These are phyloP conservation scores for Pseudobourletiella spinata DNA, from an alignment of 1,140 invertebrate genomes.

Conservation along the genomic window DNA sequence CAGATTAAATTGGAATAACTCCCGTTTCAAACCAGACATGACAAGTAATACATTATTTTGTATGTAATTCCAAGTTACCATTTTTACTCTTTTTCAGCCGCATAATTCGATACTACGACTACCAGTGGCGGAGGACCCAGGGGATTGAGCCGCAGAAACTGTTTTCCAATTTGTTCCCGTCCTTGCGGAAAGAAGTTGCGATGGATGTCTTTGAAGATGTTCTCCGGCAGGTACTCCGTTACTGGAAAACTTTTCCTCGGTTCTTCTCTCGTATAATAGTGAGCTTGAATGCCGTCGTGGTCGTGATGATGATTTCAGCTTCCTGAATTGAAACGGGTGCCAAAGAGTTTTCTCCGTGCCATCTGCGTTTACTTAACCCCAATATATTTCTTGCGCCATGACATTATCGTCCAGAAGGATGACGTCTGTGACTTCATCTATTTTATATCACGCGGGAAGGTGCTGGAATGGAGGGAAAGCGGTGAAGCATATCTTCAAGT, in stretches of 20 bases:
- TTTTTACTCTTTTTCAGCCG: conserved; percentile 5
- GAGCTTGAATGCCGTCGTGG: neutral
- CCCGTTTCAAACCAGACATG: neutral
- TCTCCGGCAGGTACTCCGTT: neutral
- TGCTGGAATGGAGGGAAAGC: neutral
- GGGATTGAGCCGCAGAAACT: conserved; percentile 16
- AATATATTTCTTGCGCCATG: conserved; percentile 10
- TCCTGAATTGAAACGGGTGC: conserved; percentile 6
- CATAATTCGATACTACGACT: conserved; percentile 17
- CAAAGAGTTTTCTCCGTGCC: neutral
- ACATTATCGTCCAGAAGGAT: conserved; percentile 6
- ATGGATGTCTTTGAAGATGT: conserved; percentile 18
- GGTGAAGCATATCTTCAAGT: neutral
- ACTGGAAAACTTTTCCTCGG: neutral
- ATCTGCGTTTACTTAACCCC: conserved; percentile 8
- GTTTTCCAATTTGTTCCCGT: conserved; percentile 10
- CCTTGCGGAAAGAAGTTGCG: conserved; percentile 13
- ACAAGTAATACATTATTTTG: no score
- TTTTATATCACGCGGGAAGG: conserved; percentile 9
- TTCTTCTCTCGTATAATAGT: neutral
- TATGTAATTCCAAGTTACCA: neutral
- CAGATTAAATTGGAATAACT: no score
- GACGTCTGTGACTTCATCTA: conserved; percentile 17
- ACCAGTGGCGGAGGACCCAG: conserved; percentile 15
- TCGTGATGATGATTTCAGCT: neutral